Base-by-base conservation (phyloP, 92 coral and sea anemone species). In the Zoanthus sansibaricus region DNA sequence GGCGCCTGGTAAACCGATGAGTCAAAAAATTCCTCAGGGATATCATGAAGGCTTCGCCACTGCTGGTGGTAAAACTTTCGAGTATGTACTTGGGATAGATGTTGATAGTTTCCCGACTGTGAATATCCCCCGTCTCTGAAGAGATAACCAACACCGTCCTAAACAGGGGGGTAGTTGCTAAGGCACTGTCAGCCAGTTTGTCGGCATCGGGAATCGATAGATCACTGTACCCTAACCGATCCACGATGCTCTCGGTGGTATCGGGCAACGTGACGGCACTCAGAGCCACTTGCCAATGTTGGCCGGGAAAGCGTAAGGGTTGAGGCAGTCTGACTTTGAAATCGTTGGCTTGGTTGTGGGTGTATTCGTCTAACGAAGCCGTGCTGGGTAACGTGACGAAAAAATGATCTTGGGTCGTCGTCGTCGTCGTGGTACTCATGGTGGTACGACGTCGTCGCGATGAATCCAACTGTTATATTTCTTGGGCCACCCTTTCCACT, bases 401-500 rank as follows among this genome's bases (percentile, higher is more conserved):
- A 62, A 62, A 62, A 1, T 61, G 68, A 0, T 3, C 68, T 1
- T 61, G 64, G 58, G 58, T 52, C 58, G 58, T 54, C 59, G 59
- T 54, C 9, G 9, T 54, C 42, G 42, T 33, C 42, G 42, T 33
- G 59, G 59, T 54, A 56, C 64, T 62, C 30, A 16, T 62, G 69
- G 54, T 49, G 9, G 10, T 62, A 7, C 0, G 1, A 62, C 21
- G 30, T 62, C 69, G 69, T n/a, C 8, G 30, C 88, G 88, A 70
- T 78, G 88, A 8, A 72, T 72, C 88, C 88, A 72, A 33, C 82
- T 72, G 14, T 84, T 42, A 64, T 84, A 84, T 48, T 72, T 84
- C 30, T 45, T 44, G 51, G 82, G 88, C 87, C 87, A 83, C 70
- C 87, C 87, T 83, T 83, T 83, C 87, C 87, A 83, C 82, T 83